Evolutionary conservation across 2,888 invertebrate genomes (phyloP).

Genomic region (Lobophora halterata): DNA sequence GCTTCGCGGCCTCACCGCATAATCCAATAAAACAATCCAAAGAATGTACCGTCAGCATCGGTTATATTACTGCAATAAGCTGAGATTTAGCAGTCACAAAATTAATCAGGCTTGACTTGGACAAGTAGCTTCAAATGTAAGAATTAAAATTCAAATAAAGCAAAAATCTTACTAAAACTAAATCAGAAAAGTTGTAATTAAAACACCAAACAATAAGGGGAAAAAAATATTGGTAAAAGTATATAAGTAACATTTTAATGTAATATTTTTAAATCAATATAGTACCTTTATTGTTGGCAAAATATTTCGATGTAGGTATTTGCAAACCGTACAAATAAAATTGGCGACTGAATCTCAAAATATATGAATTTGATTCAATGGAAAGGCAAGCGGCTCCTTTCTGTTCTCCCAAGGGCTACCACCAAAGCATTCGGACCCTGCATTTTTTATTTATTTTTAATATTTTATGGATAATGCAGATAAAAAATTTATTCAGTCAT

Average conservation of each 20-base stretch:
- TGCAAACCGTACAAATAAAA: conserved; percentile 71
- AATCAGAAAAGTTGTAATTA: too few species aligned
- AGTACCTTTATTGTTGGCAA: conserved; percentile 8
- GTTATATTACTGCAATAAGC: conserved; percentile 23
- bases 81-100: conserved; percentile 5
- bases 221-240: too few species aligned
- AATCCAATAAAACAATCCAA: conserved; percentile 79
- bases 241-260: too few species aligned
- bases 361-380: conserved; percentile 82
- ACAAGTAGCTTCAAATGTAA: too few species aligned
- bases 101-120: background rate
- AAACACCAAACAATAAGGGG: too few species aligned
- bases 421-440: conserved; percentile 61
- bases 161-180: too few species aligned
- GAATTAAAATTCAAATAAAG: too few species aligned
- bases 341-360: conserved; percentile 81
- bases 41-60: conserved; percentile 72
- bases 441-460: conserved; percentile 65
- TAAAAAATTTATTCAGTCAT: conserved; percentile 64
- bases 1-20: conserved; percentile 77
- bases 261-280: too few species aligned
- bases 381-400: conserved; percentile 79
- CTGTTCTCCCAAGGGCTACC: conserved; percentile 77
- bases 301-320: conserved; percentile 35
- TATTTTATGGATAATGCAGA: conserved; percentile 66